These are phyloP conservation scores for Hermetia illucens DNA, from an alignment of 1,140 invertebrate species.

Conservation along the genomic window DNA sequence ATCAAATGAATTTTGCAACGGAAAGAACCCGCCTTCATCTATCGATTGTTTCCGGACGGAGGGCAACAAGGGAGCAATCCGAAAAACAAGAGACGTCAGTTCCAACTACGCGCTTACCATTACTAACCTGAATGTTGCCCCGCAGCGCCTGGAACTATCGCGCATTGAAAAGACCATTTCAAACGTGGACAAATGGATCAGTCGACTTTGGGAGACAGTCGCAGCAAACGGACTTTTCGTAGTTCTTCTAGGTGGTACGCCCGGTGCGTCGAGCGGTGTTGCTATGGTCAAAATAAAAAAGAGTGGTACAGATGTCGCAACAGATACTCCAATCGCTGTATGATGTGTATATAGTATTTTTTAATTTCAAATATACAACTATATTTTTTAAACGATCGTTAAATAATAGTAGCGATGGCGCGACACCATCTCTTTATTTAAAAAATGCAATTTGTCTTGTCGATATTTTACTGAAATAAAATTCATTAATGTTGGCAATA, in stretches of 20 bases:
- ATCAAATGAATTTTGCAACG: slow-evolving; percentile 1
- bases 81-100: slow-evolving; percentile 34
- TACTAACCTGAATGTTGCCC: slow-evolving; percentile 38
- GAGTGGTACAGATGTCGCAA: not conserved
- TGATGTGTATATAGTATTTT: too few species aligned
- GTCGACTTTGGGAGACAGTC: slow-evolving; percentile 40
- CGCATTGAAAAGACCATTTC: slow-evolving; percentile 31
- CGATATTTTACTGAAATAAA: too few species aligned
- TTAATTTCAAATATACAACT: too few species aligned
- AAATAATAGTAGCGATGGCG: too few species aligned
- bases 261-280: slow-evolving; percentile 22
- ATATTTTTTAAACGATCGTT: too few species aligned
- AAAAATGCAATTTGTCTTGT: too few species aligned
- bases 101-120: slow-evolving; percentile 39
- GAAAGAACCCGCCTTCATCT: slow-evolving; percentile 12
- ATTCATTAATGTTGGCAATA: too few species aligned
- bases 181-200: slow-evolving; percentile 44
- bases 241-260: slow-evolving; percentile 40
- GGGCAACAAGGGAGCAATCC: slow-evolving; percentile 34
- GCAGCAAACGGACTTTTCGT: slow-evolving; percentile 37
- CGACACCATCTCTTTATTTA: too few species aligned
- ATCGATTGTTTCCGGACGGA: slow-evolving; percentile 23
- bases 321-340: not conserved
- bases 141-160: slow-evolving; percentile 28
- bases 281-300: slow-evolving; percentile 26